Percentiles rank a stretch among this genome's conserved stretches.
phyloP scores from a whole-genome alignment of 2,888 invertebrate species.

The Orthosia incerta region DNA sequence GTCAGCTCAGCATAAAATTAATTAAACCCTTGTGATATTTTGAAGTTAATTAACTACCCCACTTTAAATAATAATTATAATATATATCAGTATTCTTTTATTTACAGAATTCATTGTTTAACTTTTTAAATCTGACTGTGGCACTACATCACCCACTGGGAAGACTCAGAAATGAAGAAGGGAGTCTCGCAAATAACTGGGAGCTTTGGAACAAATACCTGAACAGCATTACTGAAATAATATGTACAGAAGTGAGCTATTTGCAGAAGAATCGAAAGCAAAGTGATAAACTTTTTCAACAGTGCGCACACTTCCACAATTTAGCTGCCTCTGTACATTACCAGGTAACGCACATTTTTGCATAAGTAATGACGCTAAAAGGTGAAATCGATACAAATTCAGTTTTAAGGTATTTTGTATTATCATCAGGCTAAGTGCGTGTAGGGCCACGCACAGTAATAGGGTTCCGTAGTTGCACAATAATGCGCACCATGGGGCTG shows the following conservation, averaged over 20 bases:
- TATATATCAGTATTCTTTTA: background rate
- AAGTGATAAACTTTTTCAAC: slow-evolving; percentile 69
- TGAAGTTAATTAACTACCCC: background rate
- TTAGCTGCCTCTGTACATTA: slow-evolving; percentile 83
- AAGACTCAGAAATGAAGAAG: slow-evolving; percentile 72
- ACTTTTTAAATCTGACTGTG: slow-evolving; percentile 78
- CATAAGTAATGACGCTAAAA: background rate
- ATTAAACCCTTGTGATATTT: background rate
- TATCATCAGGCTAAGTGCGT: too few species aligned
- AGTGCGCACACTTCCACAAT: slow-evolving; percentile 74
- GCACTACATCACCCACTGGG: slow-evolving; percentile 85
- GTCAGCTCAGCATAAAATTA: too few species aligned
- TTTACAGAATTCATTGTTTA: slow-evolving; percentile 80
- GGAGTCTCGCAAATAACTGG: slow-evolving; percentile 82
- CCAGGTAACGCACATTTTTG: slow-evolving; percentile 75
- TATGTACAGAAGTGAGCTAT: slow-evolving; percentile 79
- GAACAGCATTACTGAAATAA: slow-evolving; percentile 81
- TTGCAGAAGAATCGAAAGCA: slow-evolving; percentile 79
- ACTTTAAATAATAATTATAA: background rate
- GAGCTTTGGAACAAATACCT: slow-evolving; percentile 82
- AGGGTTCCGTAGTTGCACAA: too few species aligned
- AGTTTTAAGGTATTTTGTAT: too few species aligned
- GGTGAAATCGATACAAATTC: background rate
- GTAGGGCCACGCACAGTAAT: too few species aligned
- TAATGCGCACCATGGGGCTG: too few species aligned